These are phyloP conservation scores for Drosophila dunni DNA, from an alignment of 1,140 invertebrate species.

Conservation along the genomic window DNA sequence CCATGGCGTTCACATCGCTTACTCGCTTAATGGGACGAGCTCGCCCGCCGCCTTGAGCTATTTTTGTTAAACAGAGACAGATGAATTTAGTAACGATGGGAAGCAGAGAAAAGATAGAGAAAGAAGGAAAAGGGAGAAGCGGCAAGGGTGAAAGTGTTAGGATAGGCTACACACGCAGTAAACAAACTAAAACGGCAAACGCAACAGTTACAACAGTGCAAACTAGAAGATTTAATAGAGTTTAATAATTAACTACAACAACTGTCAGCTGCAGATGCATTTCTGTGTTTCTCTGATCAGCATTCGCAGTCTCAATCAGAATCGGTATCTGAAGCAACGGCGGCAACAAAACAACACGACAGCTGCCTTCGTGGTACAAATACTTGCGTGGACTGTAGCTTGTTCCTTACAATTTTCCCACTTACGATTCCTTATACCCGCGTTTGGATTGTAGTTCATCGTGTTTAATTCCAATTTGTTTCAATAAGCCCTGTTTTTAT, in stretches of 20 bases:
- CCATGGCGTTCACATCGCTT: slow-evolving; percentile 88
- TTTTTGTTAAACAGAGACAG: slow-evolving; percentile 40
- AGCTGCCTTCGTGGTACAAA: slow-evolving; percentile 49
- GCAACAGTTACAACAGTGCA: slow-evolving; percentile 1
- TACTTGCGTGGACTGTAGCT: slow-evolving; percentile 74
- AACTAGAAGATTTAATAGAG: slow-evolving; percentile 6
- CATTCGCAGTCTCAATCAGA: background rate
- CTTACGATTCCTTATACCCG: slow-evolving; percentile 85
- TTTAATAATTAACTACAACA: slow-evolving; percentile 27
- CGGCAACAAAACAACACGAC: slow-evolving; percentile 8
- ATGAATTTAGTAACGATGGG: slow-evolving; percentile 13
- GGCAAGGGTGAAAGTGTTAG: slow-evolving; percentile 39
- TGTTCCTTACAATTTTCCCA: slow-evolving; percentile 84
- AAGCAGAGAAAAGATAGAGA: background rate
- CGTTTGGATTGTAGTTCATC: slow-evolving; percentile 85
- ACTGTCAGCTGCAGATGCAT: slow-evolving; percentile 18
- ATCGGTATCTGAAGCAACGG: background rate
- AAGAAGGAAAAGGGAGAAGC: background rate
- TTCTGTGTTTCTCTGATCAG: slow-evolving; percentile 23
- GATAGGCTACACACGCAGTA: slow-evolving; percentile 69
- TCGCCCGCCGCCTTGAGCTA: slow-evolving; percentile 75
- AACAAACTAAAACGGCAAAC: slow-evolving; percentile 38
- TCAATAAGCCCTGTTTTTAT: slow-evolving; percentile 19
- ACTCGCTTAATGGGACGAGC: slow-evolving; percentile 87
- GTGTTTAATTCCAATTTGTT: slow-evolving; percentile 16